Evolutionary conservation across 2,113 vertebrate species (phyloP).

Genomic region (Alethe diademata): DNA sequence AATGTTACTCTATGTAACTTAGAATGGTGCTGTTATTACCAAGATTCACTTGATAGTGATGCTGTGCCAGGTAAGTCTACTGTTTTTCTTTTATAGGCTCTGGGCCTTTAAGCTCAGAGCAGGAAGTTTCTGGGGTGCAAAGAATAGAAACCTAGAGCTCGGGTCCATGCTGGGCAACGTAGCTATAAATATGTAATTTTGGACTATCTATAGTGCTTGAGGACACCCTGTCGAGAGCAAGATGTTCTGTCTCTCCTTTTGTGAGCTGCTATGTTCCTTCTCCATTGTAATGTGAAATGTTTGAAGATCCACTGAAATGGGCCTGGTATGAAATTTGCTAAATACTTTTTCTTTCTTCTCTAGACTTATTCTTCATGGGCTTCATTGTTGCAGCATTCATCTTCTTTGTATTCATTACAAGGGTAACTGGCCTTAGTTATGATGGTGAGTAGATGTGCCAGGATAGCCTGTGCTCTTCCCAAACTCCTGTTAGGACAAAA

Average conservation of each 20-base stretch:
- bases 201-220: neutral
- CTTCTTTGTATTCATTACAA: slow-evolving; percentile 85
- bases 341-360: neutral
- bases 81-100: neutral
- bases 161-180: neutral
- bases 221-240: neutral
- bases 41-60: neutral
- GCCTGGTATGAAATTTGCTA: neutral
- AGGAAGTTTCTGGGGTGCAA: neutral
- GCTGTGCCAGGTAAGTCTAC: neutral
- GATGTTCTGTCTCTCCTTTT: neutral
- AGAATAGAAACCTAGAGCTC: neutral
- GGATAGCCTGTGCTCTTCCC: neutral
- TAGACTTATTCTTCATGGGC: slow-evolving; percentile 91
- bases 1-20: neutral
- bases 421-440: slow-evolving; percentile 77
- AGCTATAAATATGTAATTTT: neutral
- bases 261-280: neutral
- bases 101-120: neutral
- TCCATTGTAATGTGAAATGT: neutral
- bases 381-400: slow-evolving; percentile 84
- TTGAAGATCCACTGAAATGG: neutral
- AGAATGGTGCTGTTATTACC: neutral
- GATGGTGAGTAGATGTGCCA: slow-evolving; percentile 76
- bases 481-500: neutral